Conservation (phyloP, 2,797 vertebrate species). For the Phoxinus dragarum region DNA sequence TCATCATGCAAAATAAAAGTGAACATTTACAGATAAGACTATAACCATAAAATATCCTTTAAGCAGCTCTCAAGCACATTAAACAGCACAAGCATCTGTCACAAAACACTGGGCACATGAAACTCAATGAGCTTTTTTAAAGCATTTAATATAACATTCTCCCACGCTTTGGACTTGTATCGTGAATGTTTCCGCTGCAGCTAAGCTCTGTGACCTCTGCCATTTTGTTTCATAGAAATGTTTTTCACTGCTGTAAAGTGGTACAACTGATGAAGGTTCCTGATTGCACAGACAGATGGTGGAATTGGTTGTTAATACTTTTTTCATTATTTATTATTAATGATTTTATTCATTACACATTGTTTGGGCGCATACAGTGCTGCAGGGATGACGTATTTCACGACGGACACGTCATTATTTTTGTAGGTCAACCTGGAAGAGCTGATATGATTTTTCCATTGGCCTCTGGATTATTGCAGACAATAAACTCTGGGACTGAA, state of each 20-base stretch:
- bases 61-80: neutral
- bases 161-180: neutral
- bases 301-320: neutral
- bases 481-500: neutral
- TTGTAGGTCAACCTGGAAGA: neutral
- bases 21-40: neutral
- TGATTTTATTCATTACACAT: neutral
- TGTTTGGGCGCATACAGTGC: neutral
- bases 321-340: neutral
- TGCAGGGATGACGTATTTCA: neutral
- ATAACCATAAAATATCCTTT: neutral
- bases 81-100: neutral
- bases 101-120: neutral
- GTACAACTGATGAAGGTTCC: neutral
- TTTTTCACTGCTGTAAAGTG: neutral
- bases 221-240: neutral
- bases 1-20: neutral
- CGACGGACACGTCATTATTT: neutral
- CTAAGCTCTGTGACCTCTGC: constrained; percentile 7
- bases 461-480: neutral
- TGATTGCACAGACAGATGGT: neutral
- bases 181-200: neutral
- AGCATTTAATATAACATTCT: constrained; percentile 8
- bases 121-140: neutral
- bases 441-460: neutral